These are phyloP conservation scores for Entomobrya multifasciata DNA, from an alignment of 2,888 invertebrate species.

Conservation along the genomic window DNA sequence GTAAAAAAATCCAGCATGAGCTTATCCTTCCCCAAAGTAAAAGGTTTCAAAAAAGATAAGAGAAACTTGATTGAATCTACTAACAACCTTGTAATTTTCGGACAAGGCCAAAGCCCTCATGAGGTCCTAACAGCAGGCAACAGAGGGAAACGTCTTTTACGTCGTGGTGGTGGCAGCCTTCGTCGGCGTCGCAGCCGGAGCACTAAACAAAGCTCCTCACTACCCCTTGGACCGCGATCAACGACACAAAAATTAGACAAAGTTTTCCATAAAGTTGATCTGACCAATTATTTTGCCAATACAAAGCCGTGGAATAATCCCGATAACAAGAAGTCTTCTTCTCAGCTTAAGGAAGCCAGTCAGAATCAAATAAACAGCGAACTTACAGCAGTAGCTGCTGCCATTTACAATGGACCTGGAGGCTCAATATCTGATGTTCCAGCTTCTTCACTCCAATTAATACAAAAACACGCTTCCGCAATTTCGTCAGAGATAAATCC, in stretches of 20 bases:
- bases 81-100: conserved; percentile 35
- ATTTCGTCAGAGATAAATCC: background rate
- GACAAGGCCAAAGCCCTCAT: background rate
- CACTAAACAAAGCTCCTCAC: too few relatives aligned
- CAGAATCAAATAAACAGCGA: background rate
- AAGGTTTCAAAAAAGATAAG: conserved; percentile 52
- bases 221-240: background rate
- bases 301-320: conserved; percentile 8
- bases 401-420: background rate
- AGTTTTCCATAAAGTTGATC: background rate
- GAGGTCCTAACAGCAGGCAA: background rate
- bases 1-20: conserved; percentile 28
- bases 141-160: background rate
- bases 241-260: background rate
- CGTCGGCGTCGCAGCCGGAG: background rate
- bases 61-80: conserved; percentile 38
- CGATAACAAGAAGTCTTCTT: background rate
- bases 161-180: background rate
- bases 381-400: background rate
- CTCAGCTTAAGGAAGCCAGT: background rate
- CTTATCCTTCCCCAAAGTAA: background rate
- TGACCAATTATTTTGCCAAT: conserved; percentile 2
- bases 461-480: background rate
- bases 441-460: background rate
- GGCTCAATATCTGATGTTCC: background rate